Evolutionary conservation across 2,888 invertebrate genomes (phyloP), one percentile per base, ranked within the genome.

Genomic region (Pheosia gnoma): DNA sequence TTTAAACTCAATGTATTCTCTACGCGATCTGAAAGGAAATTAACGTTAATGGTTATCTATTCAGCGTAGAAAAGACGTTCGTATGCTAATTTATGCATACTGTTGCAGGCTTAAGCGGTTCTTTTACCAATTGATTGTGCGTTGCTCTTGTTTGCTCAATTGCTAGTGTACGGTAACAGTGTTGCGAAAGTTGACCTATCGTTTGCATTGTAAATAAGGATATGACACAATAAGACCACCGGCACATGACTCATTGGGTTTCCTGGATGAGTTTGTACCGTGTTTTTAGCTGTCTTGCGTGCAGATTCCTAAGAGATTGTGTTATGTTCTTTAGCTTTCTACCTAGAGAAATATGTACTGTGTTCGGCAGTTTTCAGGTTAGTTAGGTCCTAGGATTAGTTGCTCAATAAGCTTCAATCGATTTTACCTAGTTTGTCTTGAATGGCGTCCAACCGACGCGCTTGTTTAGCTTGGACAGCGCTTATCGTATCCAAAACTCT

Each of bases 1-100:
- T 88, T 88, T 74, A 93, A 79, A 70, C 91, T 88, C 67, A 93
- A 76, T 63, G 93, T 88, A 59, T 90, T 92, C 80, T 93, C 93
- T 66, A 93, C 85, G 59, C 90, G 91, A 82, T 93, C 93, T 93
- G 85, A 59, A 86, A 87, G 69, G 74, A 79, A 83, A 81, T 70
- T 65, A 70, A 63, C 78, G 74, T 76, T 74, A 82, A 75, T 67
- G 63, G 72, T 69, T 79, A 82, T 77, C 80, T 81, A 77, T 78
- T 82, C 77, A 78, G 68, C 59, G 59, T 74, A 70, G 74, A 70
- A 72, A 67, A 72, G 72, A 71, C 70, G 68, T 66, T 64, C 66
- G 68, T 77, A 75, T 75, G 76, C 76, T 84, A 82, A 85, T 83
- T 72, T 79, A 83, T 82, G 79, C 79, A 72, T 72, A 79, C 71